Evolutionary conservation across 2,888 invertebrate genomes (phyloP).

Genomic region (Amphipyra tragopoginis): DNA sequence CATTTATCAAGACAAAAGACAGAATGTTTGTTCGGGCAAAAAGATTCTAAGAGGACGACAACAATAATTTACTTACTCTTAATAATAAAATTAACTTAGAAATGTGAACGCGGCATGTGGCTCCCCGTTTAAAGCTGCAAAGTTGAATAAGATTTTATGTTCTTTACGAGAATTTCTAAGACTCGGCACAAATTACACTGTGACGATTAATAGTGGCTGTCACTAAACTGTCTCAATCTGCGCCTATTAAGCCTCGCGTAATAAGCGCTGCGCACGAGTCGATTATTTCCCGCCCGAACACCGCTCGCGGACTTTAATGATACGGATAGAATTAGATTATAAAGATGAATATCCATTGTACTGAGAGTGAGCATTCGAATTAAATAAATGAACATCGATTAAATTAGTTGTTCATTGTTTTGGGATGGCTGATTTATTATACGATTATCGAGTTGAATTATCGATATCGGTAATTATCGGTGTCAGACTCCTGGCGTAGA

Average conservation of each 20-base stretch:
- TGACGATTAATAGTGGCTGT: conserved; percentile 40
- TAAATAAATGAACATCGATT: conserved; percentile 11
- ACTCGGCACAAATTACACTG: conserved; percentile 15
- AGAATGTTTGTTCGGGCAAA: too few relatives aligned
- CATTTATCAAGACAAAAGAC: too few relatives aligned
- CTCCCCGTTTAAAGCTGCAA: background rate
- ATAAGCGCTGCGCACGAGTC: conserved; percentile 32
- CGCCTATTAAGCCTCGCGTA: conserved; percentile 33
- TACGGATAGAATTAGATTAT: conserved; percentile 12
- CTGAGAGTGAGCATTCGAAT: conserved; percentile 2
- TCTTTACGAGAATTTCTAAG: conserved; percentile 14
- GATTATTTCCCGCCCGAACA: conserved; percentile 30
- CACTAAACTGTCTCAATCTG: conserved; percentile 42
- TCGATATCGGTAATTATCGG: background rate
- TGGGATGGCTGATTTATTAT: background rate
- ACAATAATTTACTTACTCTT: too few relatives aligned
- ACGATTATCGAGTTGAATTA: background rate
- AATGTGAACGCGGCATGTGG: background rate
- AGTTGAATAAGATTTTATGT: conserved; percentile 17
- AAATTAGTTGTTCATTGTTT: background rate
- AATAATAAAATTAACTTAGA: background rate
- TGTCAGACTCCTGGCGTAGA: too few relatives aligned
- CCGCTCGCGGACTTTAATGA: conserved; percentile 19
- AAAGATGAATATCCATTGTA: conserved; percentile 22
- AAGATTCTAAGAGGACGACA: background rate